Conservation (phyloP, 2,113 vertebrate species). For the Platanista minor region DNA sequence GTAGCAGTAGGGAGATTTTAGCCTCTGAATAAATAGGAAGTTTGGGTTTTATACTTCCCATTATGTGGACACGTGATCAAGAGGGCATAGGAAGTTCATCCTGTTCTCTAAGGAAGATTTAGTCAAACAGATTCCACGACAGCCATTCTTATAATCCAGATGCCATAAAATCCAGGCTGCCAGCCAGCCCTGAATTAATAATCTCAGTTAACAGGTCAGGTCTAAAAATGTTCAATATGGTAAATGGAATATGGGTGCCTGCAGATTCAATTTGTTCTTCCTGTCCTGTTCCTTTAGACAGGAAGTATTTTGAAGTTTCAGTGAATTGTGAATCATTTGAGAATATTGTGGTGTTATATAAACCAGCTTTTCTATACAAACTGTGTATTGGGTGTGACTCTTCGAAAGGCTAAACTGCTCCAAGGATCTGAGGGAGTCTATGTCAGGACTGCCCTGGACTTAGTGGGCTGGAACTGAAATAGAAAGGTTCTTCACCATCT, state of each 20-base stretch:
- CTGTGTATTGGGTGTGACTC: background rate
- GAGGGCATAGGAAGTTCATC: conserved; percentile 48
- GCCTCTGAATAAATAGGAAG: conserved; percentile 1
- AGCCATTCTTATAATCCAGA: background rate
- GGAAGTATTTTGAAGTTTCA: conserved; percentile 35
- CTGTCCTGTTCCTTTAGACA: background rate
- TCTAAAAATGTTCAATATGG: conserved; percentile 13
- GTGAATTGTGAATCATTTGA: conserved; percentile 22
- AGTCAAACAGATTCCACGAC: background rate
- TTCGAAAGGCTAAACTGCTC: background rate
- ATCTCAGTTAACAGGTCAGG: background rate
- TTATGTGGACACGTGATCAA: conserved; percentile 7
- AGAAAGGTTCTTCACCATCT: background rate
- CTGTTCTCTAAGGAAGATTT: conserved; percentile 41
- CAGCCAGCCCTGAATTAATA: conserved; percentile 7
- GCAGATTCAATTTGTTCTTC: conserved; percentile 16
- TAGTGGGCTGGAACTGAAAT: background rate
- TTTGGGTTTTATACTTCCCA: conserved; percentile 12
- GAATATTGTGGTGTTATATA: background rate
- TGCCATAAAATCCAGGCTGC: background rate
- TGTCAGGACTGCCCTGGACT: background rate
- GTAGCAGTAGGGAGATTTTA: conserved; percentile 22
- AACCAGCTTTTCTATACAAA: background rate
- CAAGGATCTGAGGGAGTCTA: background rate
- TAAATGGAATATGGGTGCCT: background rate